Conservation (phyloP, 2,797 vertebrate species). For the Microcaecilia unicolor region DNA sequence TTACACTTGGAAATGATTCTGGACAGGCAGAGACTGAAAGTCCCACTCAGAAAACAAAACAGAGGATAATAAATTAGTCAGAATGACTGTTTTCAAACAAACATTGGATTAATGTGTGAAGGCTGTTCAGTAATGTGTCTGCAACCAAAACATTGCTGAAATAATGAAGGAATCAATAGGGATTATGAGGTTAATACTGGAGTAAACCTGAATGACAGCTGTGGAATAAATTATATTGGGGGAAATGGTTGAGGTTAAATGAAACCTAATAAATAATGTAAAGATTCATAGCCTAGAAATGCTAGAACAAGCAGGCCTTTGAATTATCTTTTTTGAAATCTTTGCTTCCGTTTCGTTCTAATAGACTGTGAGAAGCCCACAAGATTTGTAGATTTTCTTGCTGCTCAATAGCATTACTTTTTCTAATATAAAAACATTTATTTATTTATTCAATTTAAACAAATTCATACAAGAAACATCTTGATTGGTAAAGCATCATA, state of each 20-base stretch:
- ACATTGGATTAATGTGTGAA: slow-evolving; percentile 37
- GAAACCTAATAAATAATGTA: slow-evolving; percentile 54
- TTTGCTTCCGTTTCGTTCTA: no score
- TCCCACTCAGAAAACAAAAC: neutral
- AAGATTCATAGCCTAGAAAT: no score
- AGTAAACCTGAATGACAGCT: slow-evolving; percentile 60
- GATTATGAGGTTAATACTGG: slow-evolving; percentile 59
- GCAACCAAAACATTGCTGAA: slow-evolving; percentile 26
- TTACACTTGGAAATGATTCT: slow-evolving; percentile 1
- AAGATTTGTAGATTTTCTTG: no score
- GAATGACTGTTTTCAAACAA: slow-evolving; percentile 21
- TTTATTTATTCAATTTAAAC: no score
- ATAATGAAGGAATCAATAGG: slow-evolving; percentile 59
- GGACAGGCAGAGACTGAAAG: neutral
- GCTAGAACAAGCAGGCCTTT: no score
- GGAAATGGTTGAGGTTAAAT: slow-evolving; percentile 56
- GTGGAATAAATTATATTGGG: slow-evolving; percentile 61
- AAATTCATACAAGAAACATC: no score
- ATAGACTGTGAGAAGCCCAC: no score
- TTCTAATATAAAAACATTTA: no score
- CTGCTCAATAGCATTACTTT: no score
- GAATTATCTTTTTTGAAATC: no score
- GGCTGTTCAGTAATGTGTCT: slow-evolving; percentile 35
- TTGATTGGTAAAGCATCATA: no score
- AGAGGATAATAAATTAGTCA: slow-evolving; percentile 32